Conservation (phyloP, 2,888 invertebrate genomes). For the Cryptophagus acutangulus region DNA sequence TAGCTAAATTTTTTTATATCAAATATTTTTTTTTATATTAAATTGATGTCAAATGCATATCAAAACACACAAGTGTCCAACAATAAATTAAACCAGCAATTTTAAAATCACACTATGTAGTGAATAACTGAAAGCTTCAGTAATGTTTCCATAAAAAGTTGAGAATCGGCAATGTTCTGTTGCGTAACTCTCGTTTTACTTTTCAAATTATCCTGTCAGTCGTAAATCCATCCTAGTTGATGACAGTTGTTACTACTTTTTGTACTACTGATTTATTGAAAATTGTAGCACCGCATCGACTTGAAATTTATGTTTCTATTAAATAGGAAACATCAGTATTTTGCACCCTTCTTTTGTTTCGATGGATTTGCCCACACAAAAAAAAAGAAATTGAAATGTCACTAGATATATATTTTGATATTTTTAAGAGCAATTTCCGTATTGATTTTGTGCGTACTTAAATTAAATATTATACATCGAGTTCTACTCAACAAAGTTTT, state of each 20-base stretch:
- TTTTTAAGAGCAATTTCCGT: too few relatives aligned
- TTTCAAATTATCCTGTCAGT: slow-evolving; percentile 30
- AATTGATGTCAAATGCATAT: neutral
- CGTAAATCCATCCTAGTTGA: slow-evolving; percentile 31
- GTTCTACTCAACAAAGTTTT: too few relatives aligned
- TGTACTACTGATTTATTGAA: slow-evolving; percentile 28
- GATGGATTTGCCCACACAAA: neutral
- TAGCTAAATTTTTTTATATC: neutral
- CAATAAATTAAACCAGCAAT: too few relatives aligned
- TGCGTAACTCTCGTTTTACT: slow-evolving; percentile 18
- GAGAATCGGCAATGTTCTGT: slow-evolving; percentile 5
- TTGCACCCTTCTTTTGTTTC: slow-evolving; percentile 1
- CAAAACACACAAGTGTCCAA: too few relatives aligned
- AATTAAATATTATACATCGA: too few relatives aligned
- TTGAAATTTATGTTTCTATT: slow-evolving; percentile 7
- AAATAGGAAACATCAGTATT: neutral
- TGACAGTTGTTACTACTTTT: slow-evolving; percentile 25
- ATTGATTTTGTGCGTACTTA: too few relatives aligned
- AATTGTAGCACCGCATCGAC: slow-evolving; percentile 16
- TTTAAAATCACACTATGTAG: too few relatives aligned
- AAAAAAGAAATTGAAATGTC: neutral
- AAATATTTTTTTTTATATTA: neutral
- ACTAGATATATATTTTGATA: neutral
- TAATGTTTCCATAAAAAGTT: too few relatives aligned
- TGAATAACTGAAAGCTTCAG: too few relatives aligned